Conservation (phyloP, 1,140 invertebrate species). For the Araneus ventricosus region DNA sequence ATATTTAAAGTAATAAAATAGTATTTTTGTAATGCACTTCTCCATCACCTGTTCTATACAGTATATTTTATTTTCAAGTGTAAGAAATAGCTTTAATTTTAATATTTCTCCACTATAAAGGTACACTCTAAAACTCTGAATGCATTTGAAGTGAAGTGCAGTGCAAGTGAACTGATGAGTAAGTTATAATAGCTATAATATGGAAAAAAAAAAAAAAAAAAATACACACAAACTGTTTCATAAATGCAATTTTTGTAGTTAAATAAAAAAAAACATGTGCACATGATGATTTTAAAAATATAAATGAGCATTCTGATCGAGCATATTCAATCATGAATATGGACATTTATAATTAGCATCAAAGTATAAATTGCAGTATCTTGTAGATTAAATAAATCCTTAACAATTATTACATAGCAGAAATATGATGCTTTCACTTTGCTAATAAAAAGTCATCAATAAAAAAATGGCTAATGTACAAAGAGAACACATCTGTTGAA, state of each 20-base stretch:
- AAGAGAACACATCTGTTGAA: neutral
- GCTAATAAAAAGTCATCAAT: neutral
- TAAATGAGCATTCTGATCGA: neutral
- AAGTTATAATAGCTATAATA: neutral
- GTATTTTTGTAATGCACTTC: constrained; percentile 69
- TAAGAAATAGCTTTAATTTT: constrained; percentile 14
- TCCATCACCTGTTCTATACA: constrained; percentile 65
- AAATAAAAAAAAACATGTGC: neutral
- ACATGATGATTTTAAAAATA: neutral
- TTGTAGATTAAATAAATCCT: neutral
- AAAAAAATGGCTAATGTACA: neutral
- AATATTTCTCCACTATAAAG: neutral
- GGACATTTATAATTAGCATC: neutral
- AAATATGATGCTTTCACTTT: neutral
- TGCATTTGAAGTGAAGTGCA: constrained; percentile 12
- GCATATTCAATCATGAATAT: neutral
- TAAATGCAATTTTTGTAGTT: neutral
- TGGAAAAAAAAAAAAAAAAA: no score
- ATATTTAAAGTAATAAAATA: constrained; percentile 66
- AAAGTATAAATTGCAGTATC: neutral
- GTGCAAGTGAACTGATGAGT: constrained; percentile 1
- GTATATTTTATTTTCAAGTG: neutral
- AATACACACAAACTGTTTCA: neutral
- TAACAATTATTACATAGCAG: neutral
- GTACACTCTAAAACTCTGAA: constrained; percentile 3